phyloP scores from a whole-genome alignment of 2,888 invertebrate genomes.

The Catotricha subobsoleta region DNA sequence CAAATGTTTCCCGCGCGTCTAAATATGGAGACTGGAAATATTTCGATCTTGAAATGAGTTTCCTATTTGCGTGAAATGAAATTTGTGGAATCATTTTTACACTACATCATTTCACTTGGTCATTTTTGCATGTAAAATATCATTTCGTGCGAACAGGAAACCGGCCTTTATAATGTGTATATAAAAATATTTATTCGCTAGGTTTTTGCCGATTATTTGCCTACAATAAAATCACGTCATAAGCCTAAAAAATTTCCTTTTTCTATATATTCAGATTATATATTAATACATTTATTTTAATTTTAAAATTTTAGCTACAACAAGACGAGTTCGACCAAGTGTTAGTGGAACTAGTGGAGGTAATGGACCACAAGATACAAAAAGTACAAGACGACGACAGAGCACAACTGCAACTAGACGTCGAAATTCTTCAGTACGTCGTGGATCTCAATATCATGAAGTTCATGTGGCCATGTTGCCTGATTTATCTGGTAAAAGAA shows the following conservation, averaged over 20 bases:
- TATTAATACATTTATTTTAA: constrained; percentile 1
- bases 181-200: too few species aligned
- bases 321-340: constrained; percentile 38
- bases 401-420: constrained; percentile 33
- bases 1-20: too few species aligned
- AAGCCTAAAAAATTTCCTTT: not conserved
- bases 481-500: constrained; percentile 46
- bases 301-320: constrained; percentile 46
- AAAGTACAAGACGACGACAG: constrained; percentile 43
- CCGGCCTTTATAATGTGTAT: too few species aligned
- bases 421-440: constrained; percentile 33
- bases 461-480: constrained; percentile 63
- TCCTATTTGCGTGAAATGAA: too few species aligned
- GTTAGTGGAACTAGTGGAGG: not conserved
- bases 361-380: constrained; percentile 35
- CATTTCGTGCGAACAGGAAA: too few species aligned
- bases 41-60: too few species aligned
- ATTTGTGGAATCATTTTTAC: too few species aligned
- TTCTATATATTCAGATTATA: constrained; percentile 6
- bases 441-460: constrained; percentile 35
- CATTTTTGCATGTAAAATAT: too few species aligned
- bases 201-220: too few species aligned
- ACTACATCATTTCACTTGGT: too few species aligned
- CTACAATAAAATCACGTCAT: too few species aligned
- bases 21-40: too few species aligned